These are phyloP conservation scores for Euspilapteryx auroguttella DNA, from an alignment of 2,888 invertebrate species.

Conservation along the genomic window DNA sequence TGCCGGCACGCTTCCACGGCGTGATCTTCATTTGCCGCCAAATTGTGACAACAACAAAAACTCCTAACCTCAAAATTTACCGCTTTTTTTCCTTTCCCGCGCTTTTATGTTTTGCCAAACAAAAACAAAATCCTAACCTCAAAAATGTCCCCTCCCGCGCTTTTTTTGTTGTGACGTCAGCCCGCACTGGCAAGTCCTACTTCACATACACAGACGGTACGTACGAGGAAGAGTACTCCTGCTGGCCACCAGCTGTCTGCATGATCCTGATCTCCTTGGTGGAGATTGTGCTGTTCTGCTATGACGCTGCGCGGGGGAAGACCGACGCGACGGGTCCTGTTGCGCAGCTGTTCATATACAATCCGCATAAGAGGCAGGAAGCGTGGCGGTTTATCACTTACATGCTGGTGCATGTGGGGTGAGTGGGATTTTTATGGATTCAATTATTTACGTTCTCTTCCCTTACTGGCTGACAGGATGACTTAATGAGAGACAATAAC, in stretches of 20 bases:
- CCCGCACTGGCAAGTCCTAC: slow-evolving; percentile 21
- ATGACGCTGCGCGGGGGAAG: slow-evolving; percentile 47
- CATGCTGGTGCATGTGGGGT: slow-evolving; percentile 96
- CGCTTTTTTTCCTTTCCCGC: too few species aligned
- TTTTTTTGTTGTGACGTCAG: slow-evolving; percentile 23
- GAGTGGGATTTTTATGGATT: slow-evolving; percentile 24
- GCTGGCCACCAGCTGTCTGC: slow-evolving; percentile 89
- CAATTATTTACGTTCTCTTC: too few species aligned
- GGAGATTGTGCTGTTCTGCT: slow-evolving; percentile 77
- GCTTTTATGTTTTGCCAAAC: neutral
- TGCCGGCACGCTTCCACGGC: slow-evolving; percentile 25
- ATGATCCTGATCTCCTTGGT: slow-evolving; percentile 88
- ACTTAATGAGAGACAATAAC: too few species aligned
- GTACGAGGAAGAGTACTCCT: slow-evolving; percentile 90
- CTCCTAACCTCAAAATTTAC: too few species aligned
- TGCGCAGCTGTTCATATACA: slow-evolving; percentile 82
- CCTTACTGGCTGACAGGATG: neutral
- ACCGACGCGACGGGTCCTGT: slow-evolving; percentile 71
- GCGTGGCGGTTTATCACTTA: slow-evolving; percentile 94
- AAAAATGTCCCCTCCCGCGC: slow-evolving; percentile 8
- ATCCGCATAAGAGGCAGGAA: slow-evolving; percentile 82
- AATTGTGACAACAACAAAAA: too few species aligned
- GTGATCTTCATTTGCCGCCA: slow-evolving; percentile 34
- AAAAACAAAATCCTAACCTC: slow-evolving; percentile 5
- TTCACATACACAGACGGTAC: slow-evolving; percentile 68